A percentile compares a stretch with the other conserved stretches of the same genome.
Evolutionary conservation across 1,140 invertebrate genomes (phyloP).

Genomic region (Trichogramma pretiosum): DNA sequence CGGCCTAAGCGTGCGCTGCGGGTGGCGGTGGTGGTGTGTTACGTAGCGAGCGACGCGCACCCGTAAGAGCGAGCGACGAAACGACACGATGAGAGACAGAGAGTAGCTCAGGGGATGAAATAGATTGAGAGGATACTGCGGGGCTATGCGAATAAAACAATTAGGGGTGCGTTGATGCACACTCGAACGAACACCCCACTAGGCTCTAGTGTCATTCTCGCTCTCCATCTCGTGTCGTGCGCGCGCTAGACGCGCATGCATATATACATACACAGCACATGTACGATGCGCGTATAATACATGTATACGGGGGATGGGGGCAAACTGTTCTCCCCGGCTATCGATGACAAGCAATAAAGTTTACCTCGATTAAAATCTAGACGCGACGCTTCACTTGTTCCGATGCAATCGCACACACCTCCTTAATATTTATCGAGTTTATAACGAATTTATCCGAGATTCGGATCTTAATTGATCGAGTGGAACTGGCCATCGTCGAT

Average conservation of each 20-base stretch:
- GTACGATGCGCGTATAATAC: neutral
- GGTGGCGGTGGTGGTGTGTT: no score
- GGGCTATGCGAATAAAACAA: conserved; percentile 44
- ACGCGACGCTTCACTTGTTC: neutral
- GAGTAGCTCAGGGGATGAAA: conserved; percentile 40
- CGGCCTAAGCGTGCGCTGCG: conserved; percentile 42
- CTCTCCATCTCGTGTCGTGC: neutral
- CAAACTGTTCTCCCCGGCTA: conserved; percentile 6
- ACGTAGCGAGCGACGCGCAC: no score
- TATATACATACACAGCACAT: neutral
- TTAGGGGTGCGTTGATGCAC: conserved; percentile 41
- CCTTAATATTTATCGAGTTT: no score
- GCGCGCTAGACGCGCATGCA: neutral
- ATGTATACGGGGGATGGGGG: conserved; percentile 1
- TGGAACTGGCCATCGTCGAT: no score
- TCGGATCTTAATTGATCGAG: no score
- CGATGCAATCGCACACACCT: no score
- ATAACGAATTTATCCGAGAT: no score
- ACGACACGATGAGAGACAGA: conserved; percentile 41
- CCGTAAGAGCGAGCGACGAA: no score
- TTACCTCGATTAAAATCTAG: neutral
- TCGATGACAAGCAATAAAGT: conserved; percentile 13
- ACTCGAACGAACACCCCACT: conserved; percentile 40
- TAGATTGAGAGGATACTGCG: conserved; percentile 37
- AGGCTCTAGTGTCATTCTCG: conserved; percentile 20